Conservation (phyloP, 2,113 vertebrate genomes). For the Crotalus tigris region DNA sequence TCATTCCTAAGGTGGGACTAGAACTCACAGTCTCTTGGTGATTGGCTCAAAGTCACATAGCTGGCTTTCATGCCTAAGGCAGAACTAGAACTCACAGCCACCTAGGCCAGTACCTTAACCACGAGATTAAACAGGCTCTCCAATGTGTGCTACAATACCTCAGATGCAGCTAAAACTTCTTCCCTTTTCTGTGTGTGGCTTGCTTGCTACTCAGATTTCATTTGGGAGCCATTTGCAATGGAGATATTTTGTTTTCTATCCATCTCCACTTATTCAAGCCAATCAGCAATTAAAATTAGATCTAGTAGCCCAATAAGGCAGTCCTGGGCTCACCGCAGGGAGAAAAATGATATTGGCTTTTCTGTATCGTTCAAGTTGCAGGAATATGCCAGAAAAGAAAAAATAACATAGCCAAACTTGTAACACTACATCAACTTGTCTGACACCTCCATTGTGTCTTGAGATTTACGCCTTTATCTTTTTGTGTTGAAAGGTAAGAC, state of each 20-base stretch:
- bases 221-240: accelerated
- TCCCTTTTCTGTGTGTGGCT: not conserved
- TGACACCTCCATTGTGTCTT: conserved; percentile 42
- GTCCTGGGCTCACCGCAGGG: accelerated
- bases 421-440: not conserved
- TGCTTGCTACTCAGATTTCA: not conserved
- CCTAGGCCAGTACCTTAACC: too few relatives aligned
- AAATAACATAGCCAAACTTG: not conserved
- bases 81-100: too few relatives aligned
- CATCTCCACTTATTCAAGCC: conserved; percentile 1
- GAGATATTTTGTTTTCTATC: not conserved
- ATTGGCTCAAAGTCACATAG: too few relatives aligned
- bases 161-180: not conserved
- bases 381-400: not conserved
- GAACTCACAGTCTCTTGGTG: too few relatives aligned
- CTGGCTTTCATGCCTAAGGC: too few relatives aligned
- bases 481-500: conserved; percentile 55
- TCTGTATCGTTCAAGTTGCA: conserved; percentile 14
- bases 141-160: not conserved
- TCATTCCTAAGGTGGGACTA: too few relatives aligned
- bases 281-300: not conserved
- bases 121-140: too few relatives aligned
- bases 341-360: conserved; percentile 13
- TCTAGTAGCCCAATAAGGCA: accelerated
- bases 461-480: conserved; percentile 56